Evolutionary conservation across 2,797 vertebrate genomes (phyloP), one percentile per base, ranked within the genome.

Genomic region (Poecilia wingei): DNA sequence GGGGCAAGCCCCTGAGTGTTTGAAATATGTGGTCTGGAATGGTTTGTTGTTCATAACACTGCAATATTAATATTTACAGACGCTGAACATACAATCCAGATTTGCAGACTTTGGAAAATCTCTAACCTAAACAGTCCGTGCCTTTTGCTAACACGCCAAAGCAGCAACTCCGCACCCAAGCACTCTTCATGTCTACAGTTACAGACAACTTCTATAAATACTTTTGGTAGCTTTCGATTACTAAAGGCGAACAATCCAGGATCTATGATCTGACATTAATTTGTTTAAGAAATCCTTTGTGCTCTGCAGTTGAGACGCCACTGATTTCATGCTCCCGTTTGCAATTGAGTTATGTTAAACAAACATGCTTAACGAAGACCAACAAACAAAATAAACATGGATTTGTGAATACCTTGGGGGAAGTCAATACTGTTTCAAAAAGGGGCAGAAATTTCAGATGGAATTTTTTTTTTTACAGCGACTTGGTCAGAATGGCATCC

Each of bases 201-300:
- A 83, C 85, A 81, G 86, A 91, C 89, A 84, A 81, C 80, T 76
- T 82, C 82, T 79, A 84, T 81, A 89, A 90, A 90, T 81, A 90
- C 83, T 77, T 51, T 72, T 87, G 86, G 91, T 82, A 71, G 86
- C 86, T 80, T 87, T 79, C 80, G 41, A 91, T 91, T 84, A 82
- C 76, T 51, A 66, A 46, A 3, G 79, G 80, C 81, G 81, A 78
- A 78, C 83, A 83, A 84, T 81, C 68, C 76, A 68, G 75, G 55
- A 81, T 12, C 33, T 22, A 39, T 77, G 71, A 85, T 90, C 78
- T 81, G 53, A 86, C 57, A 76, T 75, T 69, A 6, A 49, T 72
- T 72, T 36, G 47, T 36, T 72, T 51, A 73, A 74, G 36, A 55
- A 20, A 6, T 7, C 79, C 13, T 59, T 79, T 66, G 72, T 77